These are phyloP conservation scores for Cremastinae sp. DNA, from an alignment of 2,888 invertebrate species.

Conservation along the genomic window DNA sequence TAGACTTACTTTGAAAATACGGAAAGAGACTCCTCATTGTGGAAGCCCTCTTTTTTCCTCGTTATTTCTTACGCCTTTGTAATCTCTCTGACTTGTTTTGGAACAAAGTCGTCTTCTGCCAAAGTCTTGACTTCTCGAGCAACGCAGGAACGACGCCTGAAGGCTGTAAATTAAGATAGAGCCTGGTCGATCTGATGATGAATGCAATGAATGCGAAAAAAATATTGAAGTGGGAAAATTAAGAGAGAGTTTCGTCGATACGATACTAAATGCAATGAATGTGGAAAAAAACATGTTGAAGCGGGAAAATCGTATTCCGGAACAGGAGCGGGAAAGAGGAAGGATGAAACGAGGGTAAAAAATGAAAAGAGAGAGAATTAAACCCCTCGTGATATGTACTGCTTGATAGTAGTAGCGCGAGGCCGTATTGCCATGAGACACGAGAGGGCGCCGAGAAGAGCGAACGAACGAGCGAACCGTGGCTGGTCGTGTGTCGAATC, in stretches of 20 bases:
- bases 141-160: conserved; percentile 9
- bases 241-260: background rate
- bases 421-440: conserved; percentile 63
- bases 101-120: conserved; percentile 54
- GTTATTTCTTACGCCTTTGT: conserved; percentile 20
- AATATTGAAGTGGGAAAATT: conserved; percentile 56
- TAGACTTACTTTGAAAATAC: conserved; percentile 52
- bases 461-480: conserved; percentile 66
- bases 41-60: background rate
- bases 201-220: conserved; percentile 43
- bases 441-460: conserved; percentile 57
- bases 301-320: conserved; percentile 73
- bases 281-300: background rate
- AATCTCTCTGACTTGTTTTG: conserved; percentile 40
- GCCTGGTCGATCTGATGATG: conserved; percentile 36
- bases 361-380: conserved; percentile 45
- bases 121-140: conserved; percentile 37
- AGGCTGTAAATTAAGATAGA: conserved; percentile 21
- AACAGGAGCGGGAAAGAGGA: conserved; percentile 58
- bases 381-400: conserved; percentile 54
- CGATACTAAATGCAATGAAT: background rate
- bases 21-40: background rate
- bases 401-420: conserved; percentile 41
- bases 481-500: conserved; percentile 57
- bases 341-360: conserved; percentile 65